Percentiles rank a stretch among this genome's conserved stretches.
These are phyloP conservation scores for Octodonta nipae DNA, from an alignment of 2,888 invertebrate species.

Conservation along the genomic window DNA sequence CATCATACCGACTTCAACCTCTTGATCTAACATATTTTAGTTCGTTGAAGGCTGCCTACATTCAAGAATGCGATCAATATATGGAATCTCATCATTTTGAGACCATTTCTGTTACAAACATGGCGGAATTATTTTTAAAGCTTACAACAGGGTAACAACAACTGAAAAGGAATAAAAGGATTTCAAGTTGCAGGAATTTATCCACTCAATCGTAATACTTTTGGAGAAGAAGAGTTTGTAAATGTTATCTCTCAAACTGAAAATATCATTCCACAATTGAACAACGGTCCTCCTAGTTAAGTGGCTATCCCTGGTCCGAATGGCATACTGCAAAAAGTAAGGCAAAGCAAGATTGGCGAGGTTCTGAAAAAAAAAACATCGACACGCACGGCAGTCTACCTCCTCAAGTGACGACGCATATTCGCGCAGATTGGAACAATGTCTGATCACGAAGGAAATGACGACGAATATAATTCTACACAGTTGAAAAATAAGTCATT, in stretches of 20 bases:
- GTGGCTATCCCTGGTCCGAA: no score
- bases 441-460: conserved; percentile 6
- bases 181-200: conserved; percentile 6
- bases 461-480: conserved; percentile 7
- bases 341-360: no score
- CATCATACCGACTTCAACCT: conserved; percentile 9
- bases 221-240: conserved; percentile 8
- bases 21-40: conserved; percentile 9
- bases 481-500: conserved; percentile 5
- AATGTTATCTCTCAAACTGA: no score
- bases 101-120: neutral
- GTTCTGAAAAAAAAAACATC: no score
- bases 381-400: no score
- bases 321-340: no score
- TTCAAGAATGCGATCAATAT: conserved; percentile 8
- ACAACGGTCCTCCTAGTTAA: conserved; percentile 1
- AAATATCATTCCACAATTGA: conserved; percentile 1
- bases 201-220: conserved; percentile 5
- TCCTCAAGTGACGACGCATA: no score
- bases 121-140: conserved; percentile 8
- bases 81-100: neutral
- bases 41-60: conserved; percentile 10
- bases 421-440: conserved; percentile 2
- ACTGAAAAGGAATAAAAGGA: conserved; percentile 8
- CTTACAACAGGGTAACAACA: conserved; percentile 4